Evolutionary conservation across 2,797 vertebrate genomes (phyloP), one percentile per base, ranked within the genome.

Genomic region (Argentina silus): DNA sequence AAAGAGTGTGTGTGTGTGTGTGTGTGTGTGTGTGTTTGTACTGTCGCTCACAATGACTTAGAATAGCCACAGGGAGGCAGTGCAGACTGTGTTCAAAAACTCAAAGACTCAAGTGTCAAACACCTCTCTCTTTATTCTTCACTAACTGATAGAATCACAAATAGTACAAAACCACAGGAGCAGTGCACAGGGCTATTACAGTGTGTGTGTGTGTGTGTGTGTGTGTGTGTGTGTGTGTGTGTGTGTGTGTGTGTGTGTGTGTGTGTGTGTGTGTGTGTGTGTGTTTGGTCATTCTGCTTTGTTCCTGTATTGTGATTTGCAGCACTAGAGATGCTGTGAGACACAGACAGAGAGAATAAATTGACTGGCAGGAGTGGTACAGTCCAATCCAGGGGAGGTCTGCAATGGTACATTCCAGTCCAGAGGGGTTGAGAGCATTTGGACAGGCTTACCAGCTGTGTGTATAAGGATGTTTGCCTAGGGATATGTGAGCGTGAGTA

Each of bases 41-140:
- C 36, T 45, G 45, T 45, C n/a, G n/a, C n/a, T n/a, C n/a, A n/a
- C n/a, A n/a, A n/a, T n/a, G n/a, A n/a, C n/a, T n/a, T n/a, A n/a
- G n/a, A n/a, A n/a, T n/a, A n/a, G 55, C 83, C 91, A 87, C 81
- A 76, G 82, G 90, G 74, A 86, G 89, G 90, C 88, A 79, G 65
- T 80, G 62, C 74, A 79, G 68, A 51, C 68, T 27, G 12, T 12
- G n/a, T 11, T 56, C 17, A 9, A 56, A 7, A 8, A 56, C n/a
- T 17, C 19, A 56, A 17, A 56, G n/a, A 56, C n/a, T 56, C 59
- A 15, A 10, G n/a, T 12, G 23, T 5, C 59, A 14, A 12, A 15
- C 27, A 10, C 14, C 21, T 61, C 11, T 43, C 59, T 57, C 74
- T 85, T 82, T 78, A 84, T 85, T 84, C 64, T 61, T 78, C 67